Base-by-base conservation (phyloP, 2,113 vertebrate species). In the Caloenas nicobarica region DNA sequence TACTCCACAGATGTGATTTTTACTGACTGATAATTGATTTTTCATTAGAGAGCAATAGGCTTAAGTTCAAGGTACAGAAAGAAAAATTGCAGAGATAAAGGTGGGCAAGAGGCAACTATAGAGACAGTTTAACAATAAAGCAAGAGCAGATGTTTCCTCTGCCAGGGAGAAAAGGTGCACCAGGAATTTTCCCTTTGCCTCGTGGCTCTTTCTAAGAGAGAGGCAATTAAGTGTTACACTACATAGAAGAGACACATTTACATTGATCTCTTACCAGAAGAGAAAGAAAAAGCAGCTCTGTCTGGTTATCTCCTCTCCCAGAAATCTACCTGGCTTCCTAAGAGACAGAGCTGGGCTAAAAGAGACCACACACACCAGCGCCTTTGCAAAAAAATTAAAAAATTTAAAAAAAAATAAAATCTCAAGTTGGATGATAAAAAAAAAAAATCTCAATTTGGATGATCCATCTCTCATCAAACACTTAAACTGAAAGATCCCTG, bases 1-100 rank as follows among this genome's bases (percentile, higher is more conserved):
- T 28, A 58, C 70, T 89, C 91, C 79, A 80, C 46, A 60, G 38
- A 77, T 62, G 56, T 69, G 50, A 25, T 36, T 87, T 91, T 92
- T 92, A 90, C 68, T 95, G 94, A n/a, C 25, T 15, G 2, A 89
- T 89, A 91, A 58, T 44, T 79, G 58, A 93, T 81, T 95, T 95
- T 82, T 48, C 81, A 72, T 53, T 54, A 51, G 40, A 57, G 24
- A 51, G 26, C 33, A 74, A 42, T 17, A 86, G 15, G 16, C 12
- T 65, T 31, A 44, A 61, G 5, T 50, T 70, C 38, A 78, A 91
- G n/a, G 16, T 23, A 9, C 11, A 57, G 28, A 23, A 90, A 65
- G 19, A 71, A 85, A 60, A 56, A 53, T 8, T 2, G 16, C 31
- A 68, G 31, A 73, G 33, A 25, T 29, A 66, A 57, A 72, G 8